Conservation (phyloP, 2,113 vertebrate species). For the Rhadina sibilatrix region DNA sequence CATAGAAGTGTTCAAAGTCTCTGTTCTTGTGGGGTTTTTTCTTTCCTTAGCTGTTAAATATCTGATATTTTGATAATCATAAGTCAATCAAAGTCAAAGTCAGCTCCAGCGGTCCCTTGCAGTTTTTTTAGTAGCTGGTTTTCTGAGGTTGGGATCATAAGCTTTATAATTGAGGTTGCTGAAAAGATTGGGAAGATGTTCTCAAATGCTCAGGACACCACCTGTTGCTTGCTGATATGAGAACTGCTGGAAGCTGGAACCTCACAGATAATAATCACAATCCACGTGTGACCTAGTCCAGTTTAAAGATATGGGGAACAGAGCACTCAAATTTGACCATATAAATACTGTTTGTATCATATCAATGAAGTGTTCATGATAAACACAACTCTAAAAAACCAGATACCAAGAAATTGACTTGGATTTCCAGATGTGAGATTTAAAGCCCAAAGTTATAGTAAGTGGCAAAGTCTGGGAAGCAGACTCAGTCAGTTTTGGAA, state of each 20-base stretch:
- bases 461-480: not conserved
- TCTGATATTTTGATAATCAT: not conserved
- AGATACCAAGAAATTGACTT: not conserved
- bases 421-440: not conserved
- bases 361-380: not conserved
- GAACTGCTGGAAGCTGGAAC: not conserved
- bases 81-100: not conserved
- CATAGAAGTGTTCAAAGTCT: not conserved
- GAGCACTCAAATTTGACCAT: not conserved
- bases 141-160: not conserved
- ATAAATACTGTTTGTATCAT: not conserved
- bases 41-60: not conserved
- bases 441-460: not conserved
- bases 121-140: not conserved
- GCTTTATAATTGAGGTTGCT: not conserved
- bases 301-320: not conserved
- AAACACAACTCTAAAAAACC: not conserved
- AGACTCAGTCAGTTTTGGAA: not conserved
- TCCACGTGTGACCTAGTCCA: not conserved
- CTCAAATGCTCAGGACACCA: not conserved
- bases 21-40: not conserved
- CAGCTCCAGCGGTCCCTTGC: not conserved
- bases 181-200: not conserved
- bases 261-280: not conserved
- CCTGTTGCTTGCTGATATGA: not conserved